Evolutionary conservation across 2,797 vertebrate species (phyloP).

Genomic region (Fundulus diaphanus): DNA sequence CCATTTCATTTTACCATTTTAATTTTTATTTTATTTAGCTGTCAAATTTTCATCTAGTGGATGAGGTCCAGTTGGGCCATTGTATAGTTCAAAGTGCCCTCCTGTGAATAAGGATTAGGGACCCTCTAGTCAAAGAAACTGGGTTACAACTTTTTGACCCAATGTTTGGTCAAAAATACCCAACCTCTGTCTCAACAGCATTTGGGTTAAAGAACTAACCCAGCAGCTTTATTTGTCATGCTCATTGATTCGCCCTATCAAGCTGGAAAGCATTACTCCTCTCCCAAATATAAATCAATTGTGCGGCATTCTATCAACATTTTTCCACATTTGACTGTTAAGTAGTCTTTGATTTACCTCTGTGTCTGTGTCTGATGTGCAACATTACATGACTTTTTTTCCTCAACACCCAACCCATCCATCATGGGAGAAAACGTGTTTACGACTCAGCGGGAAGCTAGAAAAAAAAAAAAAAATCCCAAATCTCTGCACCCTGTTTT

Average conservation of each 20-base stretch:
- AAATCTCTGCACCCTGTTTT: constrained; percentile 48
- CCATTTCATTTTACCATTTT: neutral
- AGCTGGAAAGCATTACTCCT: neutral
- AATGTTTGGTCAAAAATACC: neutral
- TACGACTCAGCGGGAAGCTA: constrained; percentile 47
- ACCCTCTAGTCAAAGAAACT: neutral
- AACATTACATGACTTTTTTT: constrained; percentile 20
- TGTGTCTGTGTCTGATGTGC: constrained; percentile 24
- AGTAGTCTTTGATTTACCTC: neutral
- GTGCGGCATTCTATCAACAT: constrained; percentile 1
- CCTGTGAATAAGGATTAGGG: neutral
- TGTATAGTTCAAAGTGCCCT: neutral
- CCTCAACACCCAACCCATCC: constrained; percentile 31
- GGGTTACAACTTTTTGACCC: neutral
- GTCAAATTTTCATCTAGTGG: too few species aligned
- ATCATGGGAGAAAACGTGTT: constrained; percentile 66
- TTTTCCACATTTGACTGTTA: constrained; percentile 17
- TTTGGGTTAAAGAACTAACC: neutral
- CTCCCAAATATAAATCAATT: neutral
- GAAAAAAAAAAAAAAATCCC: constrained; percentile 35
- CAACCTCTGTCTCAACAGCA: neutral
- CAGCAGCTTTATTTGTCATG: neutral
- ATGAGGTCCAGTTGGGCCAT: neutral
- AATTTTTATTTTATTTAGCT: too few species aligned
- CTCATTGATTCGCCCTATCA: neutral